These are phyloP conservation scores for Drosophila planitibia DNA, from an alignment of 2,888 invertebrate genomes.

Conservation along the genomic window DNA sequence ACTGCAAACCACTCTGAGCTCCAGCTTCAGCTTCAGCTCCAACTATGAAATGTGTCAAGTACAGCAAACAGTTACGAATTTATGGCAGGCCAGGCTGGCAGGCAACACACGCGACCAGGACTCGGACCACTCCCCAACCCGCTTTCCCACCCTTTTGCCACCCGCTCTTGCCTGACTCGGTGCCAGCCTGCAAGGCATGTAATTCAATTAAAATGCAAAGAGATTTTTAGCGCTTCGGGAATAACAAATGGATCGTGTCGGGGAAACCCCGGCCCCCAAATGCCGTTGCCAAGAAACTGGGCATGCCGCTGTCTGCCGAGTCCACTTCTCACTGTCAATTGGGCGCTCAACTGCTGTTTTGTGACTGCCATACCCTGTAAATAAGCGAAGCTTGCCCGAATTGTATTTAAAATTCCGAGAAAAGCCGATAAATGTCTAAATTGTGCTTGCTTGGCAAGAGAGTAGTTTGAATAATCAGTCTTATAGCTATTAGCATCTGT, in stretches of 20 bases:
- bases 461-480: neutral
- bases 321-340: conserved; percentile 46
- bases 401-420: neutral
- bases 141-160: neutral
- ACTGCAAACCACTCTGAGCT: conserved; percentile 27
- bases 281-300: conserved; percentile 5
- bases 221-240: conserved; percentile 58
- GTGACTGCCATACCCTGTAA: conserved; percentile 25
- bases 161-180: conserved; percentile 10
- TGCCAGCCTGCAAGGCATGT: conserved; percentile 49
- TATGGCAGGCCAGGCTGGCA: conserved; percentile 62
- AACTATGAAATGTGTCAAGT: conserved; percentile 76
- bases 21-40: conserved; percentile 27
- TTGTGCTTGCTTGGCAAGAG: neutral
- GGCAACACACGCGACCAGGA: conserved; percentile 62
- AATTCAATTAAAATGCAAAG: conserved; percentile 76
- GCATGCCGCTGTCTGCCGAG: conserved; percentile 16
- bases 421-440: neutral
- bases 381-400: neutral
- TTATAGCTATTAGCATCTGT: neutral
- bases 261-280: conserved; percentile 4
- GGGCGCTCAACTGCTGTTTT: conserved; percentile 16
- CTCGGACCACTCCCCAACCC: conserved; percentile 1
- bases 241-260: conserved; percentile 63
- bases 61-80: conserved; percentile 78